Percentiles rank a stretch among this genome's conserved stretches.
Conservation (phyloP, 2,797 vertebrate genomes). For the Carcharodon carcharias region DNA sequence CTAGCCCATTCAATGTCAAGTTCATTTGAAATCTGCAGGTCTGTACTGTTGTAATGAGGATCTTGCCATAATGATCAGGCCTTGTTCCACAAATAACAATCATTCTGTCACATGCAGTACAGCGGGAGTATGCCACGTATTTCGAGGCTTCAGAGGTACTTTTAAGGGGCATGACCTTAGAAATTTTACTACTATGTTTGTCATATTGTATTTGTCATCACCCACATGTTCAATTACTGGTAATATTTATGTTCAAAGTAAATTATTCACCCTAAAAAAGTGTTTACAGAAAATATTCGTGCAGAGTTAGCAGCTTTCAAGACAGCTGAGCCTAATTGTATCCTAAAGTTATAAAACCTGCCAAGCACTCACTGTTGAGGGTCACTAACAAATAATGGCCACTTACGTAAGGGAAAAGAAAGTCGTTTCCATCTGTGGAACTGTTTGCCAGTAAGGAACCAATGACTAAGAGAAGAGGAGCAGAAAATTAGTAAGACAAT, state of each 20-base stretch:
- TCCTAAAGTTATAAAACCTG: background rate
- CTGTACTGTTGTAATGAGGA: background rate
- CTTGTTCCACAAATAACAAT: background rate
- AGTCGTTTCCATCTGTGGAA: background rate
- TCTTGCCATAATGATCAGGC: background rate
- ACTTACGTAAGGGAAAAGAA: background rate
- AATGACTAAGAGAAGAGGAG: background rate
- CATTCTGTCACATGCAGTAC: background rate
- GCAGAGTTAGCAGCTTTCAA: constrained; percentile 1
- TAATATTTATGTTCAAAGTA: constrained; percentile 20
- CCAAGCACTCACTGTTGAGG: background rate
- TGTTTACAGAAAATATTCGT: background rate
- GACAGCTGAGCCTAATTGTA: background rate
- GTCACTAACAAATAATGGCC: background rate
- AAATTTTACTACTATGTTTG: constrained; percentile 2
- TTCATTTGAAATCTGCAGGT: background rate
- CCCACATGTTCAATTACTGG: background rate
- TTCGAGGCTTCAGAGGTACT: background rate
- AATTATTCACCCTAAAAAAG: background rate
- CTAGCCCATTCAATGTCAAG: background rate
- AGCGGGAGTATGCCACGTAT: background rate
- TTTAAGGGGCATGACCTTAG: background rate
- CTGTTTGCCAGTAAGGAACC: background rate
- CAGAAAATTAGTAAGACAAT: background rate
- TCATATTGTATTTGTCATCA: constrained; percentile 28